phyloP scores from a whole-genome alignment of 92 coral and sea anemone genomes.

The Zoanthus solanderi region DNA sequence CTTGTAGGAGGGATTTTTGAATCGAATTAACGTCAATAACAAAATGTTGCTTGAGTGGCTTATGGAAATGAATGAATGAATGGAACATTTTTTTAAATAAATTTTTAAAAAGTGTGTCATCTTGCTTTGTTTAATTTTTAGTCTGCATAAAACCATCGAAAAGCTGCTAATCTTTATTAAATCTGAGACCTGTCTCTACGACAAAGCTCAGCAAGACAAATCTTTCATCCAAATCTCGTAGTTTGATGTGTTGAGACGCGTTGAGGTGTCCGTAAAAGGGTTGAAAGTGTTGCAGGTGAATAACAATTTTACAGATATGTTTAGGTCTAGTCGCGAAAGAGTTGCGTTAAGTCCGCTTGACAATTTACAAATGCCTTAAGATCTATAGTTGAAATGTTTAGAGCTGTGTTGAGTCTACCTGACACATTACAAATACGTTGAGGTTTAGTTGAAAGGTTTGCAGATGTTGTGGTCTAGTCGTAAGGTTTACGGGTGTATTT shows the following conservation, averaged over 20 bases:
- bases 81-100: slow-evolving; percentile 13
- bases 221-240: no score
- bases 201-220: no score
- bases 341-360: no score
- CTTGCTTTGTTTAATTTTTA: neutral
- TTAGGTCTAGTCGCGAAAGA: no score
- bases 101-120: neutral
- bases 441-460: neutral
- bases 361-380: no score
- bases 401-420: neutral
- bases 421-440: neutral
- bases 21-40: no score
- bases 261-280: no score
- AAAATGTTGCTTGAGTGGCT: neutral
- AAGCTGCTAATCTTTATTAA: neutral
- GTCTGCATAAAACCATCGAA: neutral
- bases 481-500: no score
- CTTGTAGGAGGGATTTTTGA: no score
- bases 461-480: neutral
- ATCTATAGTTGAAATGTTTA: neutral
- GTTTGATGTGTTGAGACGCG: no score
- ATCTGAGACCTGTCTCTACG: neutral
- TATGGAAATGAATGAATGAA: neutral
- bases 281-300: no score
- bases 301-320: no score